phyloP scores from a whole-genome alignment of 2,113 vertebrate species.

The Hepsetus odoe region DNA sequence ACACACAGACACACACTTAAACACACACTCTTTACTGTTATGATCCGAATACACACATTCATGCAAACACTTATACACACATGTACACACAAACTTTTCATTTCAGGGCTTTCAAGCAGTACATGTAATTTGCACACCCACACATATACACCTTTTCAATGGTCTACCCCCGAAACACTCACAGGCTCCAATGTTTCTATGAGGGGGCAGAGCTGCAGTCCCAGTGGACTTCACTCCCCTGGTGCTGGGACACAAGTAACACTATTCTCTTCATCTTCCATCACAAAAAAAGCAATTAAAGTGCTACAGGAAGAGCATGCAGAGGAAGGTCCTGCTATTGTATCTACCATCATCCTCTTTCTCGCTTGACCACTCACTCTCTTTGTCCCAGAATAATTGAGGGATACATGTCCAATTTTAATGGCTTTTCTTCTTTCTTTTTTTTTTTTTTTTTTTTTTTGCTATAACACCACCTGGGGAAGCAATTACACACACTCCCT shows the following conservation, averaged over 20 bases:
- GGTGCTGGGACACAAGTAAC: slow-evolving; percentile 74
- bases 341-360: slow-evolving; percentile 67
- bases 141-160: no score
- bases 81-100: no score
- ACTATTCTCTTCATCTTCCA: slow-evolving; percentile 73
- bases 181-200: slow-evolving; percentile 11
- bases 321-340: slow-evolving; percentile 69
- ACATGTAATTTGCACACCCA: no score
- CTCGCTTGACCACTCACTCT: slow-evolving; percentile 65
- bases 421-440: slow-evolving; percentile 68
- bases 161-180: neutral
- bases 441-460: slow-evolving; percentile 59
- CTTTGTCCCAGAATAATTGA: slow-evolving; percentile 81
- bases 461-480: slow-evolving; percentile 62
- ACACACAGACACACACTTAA: no score
- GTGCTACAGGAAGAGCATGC: slow-evolving; percentile 67
- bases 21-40: no score
- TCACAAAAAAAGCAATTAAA: slow-evolving; percentile 85
- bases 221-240: slow-evolving; percentile 52
- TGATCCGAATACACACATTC: no score
- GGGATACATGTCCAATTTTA: slow-evolving; percentile 73
- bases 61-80: no score
- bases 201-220: slow-evolving; percentile 33
- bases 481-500: slow-evolving; percentile 64
- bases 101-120: no score